Evolutionary conservation across 2,888 invertebrate species (phyloP), one percentile per base, ranked within the genome.

Genomic region (Brachypalpus laphriformis): DNA sequence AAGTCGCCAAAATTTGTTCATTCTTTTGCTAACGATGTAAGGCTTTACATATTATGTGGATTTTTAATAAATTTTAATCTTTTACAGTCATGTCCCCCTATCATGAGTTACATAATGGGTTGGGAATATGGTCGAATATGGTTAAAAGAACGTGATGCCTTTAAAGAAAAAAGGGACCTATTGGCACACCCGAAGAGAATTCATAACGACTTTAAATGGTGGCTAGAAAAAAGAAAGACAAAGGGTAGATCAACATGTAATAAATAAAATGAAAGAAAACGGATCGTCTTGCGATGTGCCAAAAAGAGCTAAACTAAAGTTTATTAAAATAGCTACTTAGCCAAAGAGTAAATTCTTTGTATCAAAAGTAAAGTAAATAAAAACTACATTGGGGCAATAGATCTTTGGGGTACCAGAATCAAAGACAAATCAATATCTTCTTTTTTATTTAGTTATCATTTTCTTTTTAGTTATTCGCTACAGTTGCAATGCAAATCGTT

Each of bases 121-220:
- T 82, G 82, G 82, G 82, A 82, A 42, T 82, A 82, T 51, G 82
- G 82, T 14, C 37, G 82, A 20, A 71, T 18, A 18, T 82, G 82
- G 82, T 11, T 82, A 7, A 65, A 59, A 31, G 82, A 82, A 72
- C 71, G 77, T 28, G 42, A 82, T 66, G 65, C 18, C 3, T 82
- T 82, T 16, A 49, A 34, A 18, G 45, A 16, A 11, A 51, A 71
- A 37, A 51, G 66, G 0, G 42, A 18, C 2, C 7, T 57, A n/a
- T 76, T 66, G 34, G 8, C 42, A 8, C 71, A 77, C 34, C 76
- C 63, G 0, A 82, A 82, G 40, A 77, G 40, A 34, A 65, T 76
- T 28, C 22, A 16, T 1, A 82, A 82, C 16, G 66, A 82, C 40
- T 82, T 37, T 11, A 65, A 45, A 8, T 65, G 65, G 28, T 82